Base-by-base conservation (phyloP, 2,888 invertebrate genomes). In the Eledone cirrhosa region DNA sequence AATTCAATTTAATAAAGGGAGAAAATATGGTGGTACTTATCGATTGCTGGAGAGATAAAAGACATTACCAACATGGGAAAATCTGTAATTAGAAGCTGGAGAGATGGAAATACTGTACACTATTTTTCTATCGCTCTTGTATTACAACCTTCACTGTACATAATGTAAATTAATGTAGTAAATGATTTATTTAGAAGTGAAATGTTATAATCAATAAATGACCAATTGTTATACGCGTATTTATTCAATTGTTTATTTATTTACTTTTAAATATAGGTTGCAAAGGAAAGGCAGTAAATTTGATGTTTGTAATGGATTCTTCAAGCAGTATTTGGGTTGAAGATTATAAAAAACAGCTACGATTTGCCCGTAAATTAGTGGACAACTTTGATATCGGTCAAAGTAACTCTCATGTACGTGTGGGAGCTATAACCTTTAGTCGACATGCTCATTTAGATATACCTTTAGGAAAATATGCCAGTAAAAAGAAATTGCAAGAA, bases 311-410 rank as follows among this genome's bases (percentile, higher is more conserved):
- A 16, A 80, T 87, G 67, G 86, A 86, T 79, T 83, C 85, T 2
- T 88, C 88, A 2, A 83, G 81, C 33, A 88, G 87, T 77, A 88
- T 89, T 63, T 87, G 87, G 86, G 78, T 72, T 0, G 79, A 79
- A 0, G 85, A 89, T 80, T 89, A 88, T 80, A 79, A 77, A 14
- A 82, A 83, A 27, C 88, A 87, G 80, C 76, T 85, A 0, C 72
- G 80, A 24, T 87, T 87, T 78, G 84, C 86, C 22, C 80, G 83
- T 41, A 82, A 81, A 48, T 80, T 86, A 11, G 79, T 83, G 8
- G 80, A 83, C n/a, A 72, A 82, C 5, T 86, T 86, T 53, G 85
- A 87, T 75, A 82, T 85, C n/a, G 83, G 80, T 11, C 80, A 79
- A 2, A 79, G 82, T n/a, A 83, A 67, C 29, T 67, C 59, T n/a